These are phyloP conservation scores for Alcis repandata DNA, from an alignment of 2,888 invertebrate genomes.

Conservation along the genomic window DNA sequence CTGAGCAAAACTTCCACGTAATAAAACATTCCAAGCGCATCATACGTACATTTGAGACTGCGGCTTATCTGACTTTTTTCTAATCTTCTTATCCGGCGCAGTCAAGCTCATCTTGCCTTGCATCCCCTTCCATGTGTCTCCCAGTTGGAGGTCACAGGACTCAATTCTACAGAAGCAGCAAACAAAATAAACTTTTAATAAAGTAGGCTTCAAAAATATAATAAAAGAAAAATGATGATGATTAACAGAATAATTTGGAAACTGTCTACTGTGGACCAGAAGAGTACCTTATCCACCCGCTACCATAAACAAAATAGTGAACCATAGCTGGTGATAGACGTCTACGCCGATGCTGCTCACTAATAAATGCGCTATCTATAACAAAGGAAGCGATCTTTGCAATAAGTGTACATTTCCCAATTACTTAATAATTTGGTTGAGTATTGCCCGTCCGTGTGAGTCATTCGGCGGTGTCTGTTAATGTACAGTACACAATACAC, in stretches of 20 bases:
- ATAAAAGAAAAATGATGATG: constrained; percentile 49
- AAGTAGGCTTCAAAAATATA: constrained; percentile 57
- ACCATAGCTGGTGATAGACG: constrained; percentile 48
- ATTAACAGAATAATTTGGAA: constrained; percentile 41
- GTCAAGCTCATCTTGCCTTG: constrained; percentile 95
- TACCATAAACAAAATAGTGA: constrained; percentile 22
- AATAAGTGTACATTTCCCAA: constrained; percentile 43
- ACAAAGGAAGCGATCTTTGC: constrained; percentile 60
- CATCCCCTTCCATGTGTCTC: constrained; percentile 91
- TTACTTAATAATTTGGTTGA: constrained; percentile 28
- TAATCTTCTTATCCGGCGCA: constrained; percentile 89
- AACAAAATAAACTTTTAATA: constrained; percentile 82
- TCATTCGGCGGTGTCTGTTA: constrained; percentile 60
- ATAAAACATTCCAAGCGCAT: constrained; percentile 71
- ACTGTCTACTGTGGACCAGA: constrained; percentile 44
- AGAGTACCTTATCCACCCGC: constrained; percentile 26
- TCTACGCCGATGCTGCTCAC: constrained; percentile 47
- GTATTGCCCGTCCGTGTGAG: constrained; percentile 53
- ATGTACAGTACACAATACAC: constrained; percentile 49
- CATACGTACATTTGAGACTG: constrained; percentile 89
- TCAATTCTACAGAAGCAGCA: constrained; percentile 91
- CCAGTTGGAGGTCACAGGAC: constrained; percentile 94
- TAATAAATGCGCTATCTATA: constrained; percentile 45
- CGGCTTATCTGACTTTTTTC: constrained; percentile 90
- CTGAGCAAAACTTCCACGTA: constrained; percentile 57